These are phyloP conservation scores for Diabrotica virgifera DNA, from an alignment of 1,140 invertebrate genomes.

Conservation along the genomic window DNA sequence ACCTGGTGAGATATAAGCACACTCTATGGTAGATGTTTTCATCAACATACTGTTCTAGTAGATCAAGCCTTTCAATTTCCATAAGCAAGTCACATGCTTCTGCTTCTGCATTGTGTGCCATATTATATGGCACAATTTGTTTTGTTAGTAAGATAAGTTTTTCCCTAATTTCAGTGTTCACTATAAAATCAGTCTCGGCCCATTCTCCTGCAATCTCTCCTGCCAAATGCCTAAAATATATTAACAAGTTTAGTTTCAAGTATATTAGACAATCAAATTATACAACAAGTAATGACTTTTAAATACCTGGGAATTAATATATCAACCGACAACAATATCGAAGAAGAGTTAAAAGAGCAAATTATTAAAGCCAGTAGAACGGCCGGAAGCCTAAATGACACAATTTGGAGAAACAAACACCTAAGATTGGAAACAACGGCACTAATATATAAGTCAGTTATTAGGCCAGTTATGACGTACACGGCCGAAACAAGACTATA, in stretches of 20 bases:
- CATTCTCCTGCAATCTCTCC: slow-evolving; percentile 94
- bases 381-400: too few species aligned
- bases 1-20: slow-evolving; percentile 91
- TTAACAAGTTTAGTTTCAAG: slow-evolving; percentile 7
- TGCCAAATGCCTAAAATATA: slow-evolving; percentile 71
- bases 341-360: too few species aligned
- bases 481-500: too few species aligned
- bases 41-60: slow-evolving; percentile 90
- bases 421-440: too few species aligned
- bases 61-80: slow-evolving; percentile 92
- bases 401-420: too few species aligned
- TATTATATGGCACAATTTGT: slow-evolving; percentile 95
- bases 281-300: too few species aligned
- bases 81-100: slow-evolving; percentile 98
- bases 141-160: slow-evolving; percentile 74
- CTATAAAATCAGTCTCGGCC: slow-evolving; percentile 65
- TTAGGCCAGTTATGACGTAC: too few species aligned
- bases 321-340: too few species aligned
- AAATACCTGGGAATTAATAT: too few species aligned
- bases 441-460: too few species aligned
- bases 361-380: too few species aligned
- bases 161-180: slow-evolving; percentile 55
- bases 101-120: slow-evolving; percentile 98
- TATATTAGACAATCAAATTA: slow-evolving; percentile 1
- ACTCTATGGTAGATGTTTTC: slow-evolving; percentile 90